phyloP scores from a whole-genome alignment of 2,113 vertebrate genomes.

The Pristiophorus japonicus region DNA sequence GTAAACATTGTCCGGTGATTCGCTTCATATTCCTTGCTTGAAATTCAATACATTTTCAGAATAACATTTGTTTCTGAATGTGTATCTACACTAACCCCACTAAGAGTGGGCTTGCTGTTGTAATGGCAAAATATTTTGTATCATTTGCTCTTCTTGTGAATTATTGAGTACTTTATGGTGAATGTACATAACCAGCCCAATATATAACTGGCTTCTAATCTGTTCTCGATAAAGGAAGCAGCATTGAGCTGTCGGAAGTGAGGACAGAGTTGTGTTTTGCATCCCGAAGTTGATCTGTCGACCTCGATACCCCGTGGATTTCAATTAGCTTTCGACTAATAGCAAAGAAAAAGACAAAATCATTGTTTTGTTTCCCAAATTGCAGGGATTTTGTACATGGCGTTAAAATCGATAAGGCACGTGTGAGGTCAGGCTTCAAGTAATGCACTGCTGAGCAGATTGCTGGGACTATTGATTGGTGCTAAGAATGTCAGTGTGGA shows the following conservation, averaged over 20 bases:
- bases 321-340: slow-evolving; percentile 2
- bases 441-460: slow-evolving; percentile 16
- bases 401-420: slow-evolving; percentile 31
- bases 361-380: slow-evolving; percentile 38
- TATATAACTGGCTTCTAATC: background rate
- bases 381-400: slow-evolving; percentile 9
- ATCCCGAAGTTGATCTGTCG: background rate
- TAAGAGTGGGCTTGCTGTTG: background rate
- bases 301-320: background rate
- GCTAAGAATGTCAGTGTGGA: slow-evolving; percentile 13
- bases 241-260: background rate
- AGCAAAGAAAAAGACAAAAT: slow-evolving; percentile 36
- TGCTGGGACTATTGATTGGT: slow-evolving; percentile 35
- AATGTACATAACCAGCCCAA: background rate
- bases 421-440: slow-evolving; percentile 24
- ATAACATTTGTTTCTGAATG: background rate
- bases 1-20: background rate
- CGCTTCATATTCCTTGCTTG: background rate
- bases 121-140: background rate
- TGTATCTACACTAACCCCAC: background rate
- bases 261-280: background rate
- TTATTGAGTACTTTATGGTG: background rate
- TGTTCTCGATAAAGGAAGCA: background rate
- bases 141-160: background rate
- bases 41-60: background rate